Evolutionary conservation across 2,888 invertebrate species (phyloP).

Genomic region (Prostheceraeus crozeri): DNA sequence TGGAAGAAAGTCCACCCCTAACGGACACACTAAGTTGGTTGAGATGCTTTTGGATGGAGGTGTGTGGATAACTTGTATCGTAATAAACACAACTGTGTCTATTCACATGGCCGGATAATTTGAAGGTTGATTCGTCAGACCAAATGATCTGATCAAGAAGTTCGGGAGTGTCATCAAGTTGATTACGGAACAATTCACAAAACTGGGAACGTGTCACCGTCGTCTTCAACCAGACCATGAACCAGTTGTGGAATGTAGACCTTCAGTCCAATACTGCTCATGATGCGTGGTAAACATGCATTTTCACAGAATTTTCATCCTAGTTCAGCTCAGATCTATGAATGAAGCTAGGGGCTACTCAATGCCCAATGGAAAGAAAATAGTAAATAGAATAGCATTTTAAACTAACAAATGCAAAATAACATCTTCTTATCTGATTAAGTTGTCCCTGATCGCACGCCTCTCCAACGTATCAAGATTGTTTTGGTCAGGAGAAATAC

Average conservation of each 20-base stretch:
- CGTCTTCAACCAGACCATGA: constrained; percentile 22
- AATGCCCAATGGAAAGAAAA: too few relatives aligned
- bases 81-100: constrained; percentile 33
- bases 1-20: constrained; percentile 14
- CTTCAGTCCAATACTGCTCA: background rate
- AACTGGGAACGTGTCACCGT: constrained; percentile 12
- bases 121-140: constrained; percentile 29
- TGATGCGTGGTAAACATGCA: constrained; percentile 9
- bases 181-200: constrained; percentile 4
- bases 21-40: constrained; percentile 29
- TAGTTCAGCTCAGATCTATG: too few relatives aligned
- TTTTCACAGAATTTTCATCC: too few relatives aligned
- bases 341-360: too few relatives aligned
- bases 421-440: too few relatives aligned
- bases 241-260: constrained; percentile 11
- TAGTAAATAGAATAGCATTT: too few relatives aligned
- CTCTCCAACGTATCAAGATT: too few relatives aligned
- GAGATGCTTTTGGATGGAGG: constrained; percentile 25
- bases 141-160: constrained; percentile 25
- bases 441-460: too few relatives aligned
- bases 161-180: background rate
- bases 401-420: too few relatives aligned
- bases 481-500: too few relatives aligned
- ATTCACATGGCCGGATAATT: constrained; percentile 22
- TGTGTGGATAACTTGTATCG: constrained; percentile 22